Conservation (phyloP, 2,113 vertebrate genomes). For the Atractosteus spatula region DNA sequence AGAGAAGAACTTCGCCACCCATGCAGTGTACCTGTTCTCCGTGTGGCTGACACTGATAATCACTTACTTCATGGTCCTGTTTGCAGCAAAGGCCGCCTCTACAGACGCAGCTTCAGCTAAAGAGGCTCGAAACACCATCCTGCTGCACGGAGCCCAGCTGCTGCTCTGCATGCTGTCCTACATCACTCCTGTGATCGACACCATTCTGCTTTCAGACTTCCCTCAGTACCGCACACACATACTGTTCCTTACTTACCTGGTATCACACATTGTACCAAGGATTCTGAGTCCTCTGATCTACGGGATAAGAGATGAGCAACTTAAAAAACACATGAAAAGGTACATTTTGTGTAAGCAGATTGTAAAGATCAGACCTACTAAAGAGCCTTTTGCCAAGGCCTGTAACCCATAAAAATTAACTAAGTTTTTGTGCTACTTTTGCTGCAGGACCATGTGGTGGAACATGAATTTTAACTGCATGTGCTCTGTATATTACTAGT, state of each 20-base stretch:
- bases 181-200: constrained; percentile 26
- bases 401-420: too few species aligned
- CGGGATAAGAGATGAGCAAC: constrained; percentile 45
- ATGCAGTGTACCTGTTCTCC: constrained; percentile 34
- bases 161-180: constrained; percentile 44
- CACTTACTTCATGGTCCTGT: constrained; percentile 47
- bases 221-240: constrained; percentile 18
- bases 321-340: constrained; percentile 25
- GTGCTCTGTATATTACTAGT: too few species aligned
- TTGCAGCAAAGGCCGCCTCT: constrained; percentile 24
- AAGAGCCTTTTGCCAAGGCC: neutral
- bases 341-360: constrained; percentile 6
- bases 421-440: neutral
- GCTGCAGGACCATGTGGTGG: neutral
- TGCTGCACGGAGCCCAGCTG: constrained; percentile 51
- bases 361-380: constrained; percentile 5
- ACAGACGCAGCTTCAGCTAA: constrained; percentile 31
- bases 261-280: constrained; percentile 39
- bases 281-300: constrained; percentile 55
- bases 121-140: constrained; percentile 48
- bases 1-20: neutral
- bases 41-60: constrained; percentile 44
- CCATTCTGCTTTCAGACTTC: neutral
- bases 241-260: constrained; percentile 30
- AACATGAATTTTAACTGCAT: neutral